A percentile compares a stretch with the other conserved stretches of the same genome.
Evolutionary conservation across 2,113 vertebrate species (phyloP).

Genomic region (Alouatta palliata): DNA sequence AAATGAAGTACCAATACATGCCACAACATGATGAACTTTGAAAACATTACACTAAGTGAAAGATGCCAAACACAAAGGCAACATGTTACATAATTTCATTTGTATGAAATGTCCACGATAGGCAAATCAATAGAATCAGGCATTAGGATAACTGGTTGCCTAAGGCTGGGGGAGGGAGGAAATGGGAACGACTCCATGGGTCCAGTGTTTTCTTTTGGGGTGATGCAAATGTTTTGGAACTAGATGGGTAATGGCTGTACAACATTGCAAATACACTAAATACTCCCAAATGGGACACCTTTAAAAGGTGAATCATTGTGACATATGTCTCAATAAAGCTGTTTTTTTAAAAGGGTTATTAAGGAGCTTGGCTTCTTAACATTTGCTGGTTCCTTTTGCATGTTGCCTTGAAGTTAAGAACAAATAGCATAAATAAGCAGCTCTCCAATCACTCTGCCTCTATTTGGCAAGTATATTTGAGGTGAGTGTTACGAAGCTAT

Average conservation of each 20-base stretch:
- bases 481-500: fast-evolving
- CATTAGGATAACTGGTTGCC: background rate
- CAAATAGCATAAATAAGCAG: background rate
- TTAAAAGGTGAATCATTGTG: background rate
- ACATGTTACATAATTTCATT: background rate
- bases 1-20: background rate
- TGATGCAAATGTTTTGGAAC: background rate
- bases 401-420: background rate
- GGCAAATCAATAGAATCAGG: background rate
- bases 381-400: background rate
- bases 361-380: background rate
- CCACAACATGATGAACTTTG: no score
- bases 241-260: background rate
- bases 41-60: background rate
- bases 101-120: background rate
- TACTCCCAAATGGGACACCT: background rate
- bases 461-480: background rate
- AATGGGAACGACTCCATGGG: no score
- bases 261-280: background rate
- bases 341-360: background rate
- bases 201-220: background rate
- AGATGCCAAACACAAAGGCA: background rate
- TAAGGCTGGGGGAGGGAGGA: fast-evolving
- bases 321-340: background rate
- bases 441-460: no score